Evolutionary conservation across 92 coral and sea anemone species (phyloP).

Genomic region (Meandrina meandrites): DNA sequence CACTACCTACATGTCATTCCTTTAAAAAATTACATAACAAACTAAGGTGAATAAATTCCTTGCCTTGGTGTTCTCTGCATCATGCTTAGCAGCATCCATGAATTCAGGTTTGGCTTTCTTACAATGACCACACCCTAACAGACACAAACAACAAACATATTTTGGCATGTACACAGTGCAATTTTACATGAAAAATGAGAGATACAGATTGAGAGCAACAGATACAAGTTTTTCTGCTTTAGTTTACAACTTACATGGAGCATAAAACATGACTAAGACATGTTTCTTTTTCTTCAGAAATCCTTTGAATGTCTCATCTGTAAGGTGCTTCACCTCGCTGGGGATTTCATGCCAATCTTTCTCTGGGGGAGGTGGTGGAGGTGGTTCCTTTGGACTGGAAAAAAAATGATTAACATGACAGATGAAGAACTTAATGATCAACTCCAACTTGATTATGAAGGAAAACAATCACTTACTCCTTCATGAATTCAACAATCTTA

Average conservation of each 20-base stretch:
- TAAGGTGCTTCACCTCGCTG: conserved; percentile 80
- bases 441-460: too few relatives aligned
- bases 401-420: not conserved
- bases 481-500: conserved; percentile 91
- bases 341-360: conserved; percentile 91
- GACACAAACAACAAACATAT: not conserved
- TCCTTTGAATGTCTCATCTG: conserved; percentile 81
- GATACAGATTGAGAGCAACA: too few relatives aligned
- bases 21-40: not conserved
- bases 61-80: conserved; percentile 84
- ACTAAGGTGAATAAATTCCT: not conserved
- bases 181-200: too few relatives aligned
- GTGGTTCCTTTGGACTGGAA: conserved; percentile 94
- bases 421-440: not conserved
- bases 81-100: conserved; percentile 85
- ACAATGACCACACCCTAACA: conserved; percentile 99
- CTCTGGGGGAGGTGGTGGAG: conserved; percentile 98
- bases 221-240: not conserved
- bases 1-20: too few relatives aligned
- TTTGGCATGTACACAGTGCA: too few relatives aligned
- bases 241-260: conserved; percentile 86
- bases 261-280: conserved; percentile 98
- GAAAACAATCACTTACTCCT: conserved; percentile 74
- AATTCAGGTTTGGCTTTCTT: conserved; percentile 96
- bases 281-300: conserved; percentile 95